phyloP scores from a whole-genome alignment of 2,888 invertebrate genomes.

The Troides helena region DNA sequence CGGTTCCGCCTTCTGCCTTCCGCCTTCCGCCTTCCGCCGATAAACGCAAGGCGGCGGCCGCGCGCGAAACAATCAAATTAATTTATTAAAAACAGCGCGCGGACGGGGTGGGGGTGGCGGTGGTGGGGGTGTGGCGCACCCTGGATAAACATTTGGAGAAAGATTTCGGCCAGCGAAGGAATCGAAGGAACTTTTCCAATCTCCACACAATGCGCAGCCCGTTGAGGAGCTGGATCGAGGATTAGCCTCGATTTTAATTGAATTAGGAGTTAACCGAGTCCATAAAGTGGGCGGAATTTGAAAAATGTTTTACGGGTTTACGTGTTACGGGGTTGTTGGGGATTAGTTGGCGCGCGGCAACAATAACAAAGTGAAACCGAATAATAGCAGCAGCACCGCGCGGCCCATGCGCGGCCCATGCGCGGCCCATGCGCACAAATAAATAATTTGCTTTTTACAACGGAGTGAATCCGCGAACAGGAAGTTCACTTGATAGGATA shows the following conservation, averaged over 20 bases:
- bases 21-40: conserved; percentile 45
- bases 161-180: conserved; percentile 58
- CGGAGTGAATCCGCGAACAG: too few species aligned
- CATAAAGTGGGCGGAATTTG: too few species aligned
- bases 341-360: too few species aligned
- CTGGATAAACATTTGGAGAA: conserved; percentile 68
- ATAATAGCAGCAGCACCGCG: too few species aligned
- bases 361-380: too few species aligned
- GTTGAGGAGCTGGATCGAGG: conserved; percentile 46
- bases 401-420: too few species aligned
- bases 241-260: conserved; percentile 63
- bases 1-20: conserved; percentile 55
- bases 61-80: conserved; percentile 77
- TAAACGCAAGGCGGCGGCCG: conserved; percentile 72
- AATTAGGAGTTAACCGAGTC: conserved; percentile 35
- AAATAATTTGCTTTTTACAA: too few species aligned
- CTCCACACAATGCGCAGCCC: conserved; percentile 61
- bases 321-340: too few species aligned
- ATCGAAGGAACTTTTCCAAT: conserved; percentile 78
- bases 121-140: conserved; percentile 33
- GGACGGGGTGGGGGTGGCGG: conserved; percentile 16
- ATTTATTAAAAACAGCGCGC: conserved; percentile 77
- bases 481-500: too few species aligned
- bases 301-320: too few species aligned
- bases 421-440: too few species aligned